phyloP scores from a whole-genome alignment of 2,113 vertebrate genomes.

The Calidris pygmaea region DNA sequence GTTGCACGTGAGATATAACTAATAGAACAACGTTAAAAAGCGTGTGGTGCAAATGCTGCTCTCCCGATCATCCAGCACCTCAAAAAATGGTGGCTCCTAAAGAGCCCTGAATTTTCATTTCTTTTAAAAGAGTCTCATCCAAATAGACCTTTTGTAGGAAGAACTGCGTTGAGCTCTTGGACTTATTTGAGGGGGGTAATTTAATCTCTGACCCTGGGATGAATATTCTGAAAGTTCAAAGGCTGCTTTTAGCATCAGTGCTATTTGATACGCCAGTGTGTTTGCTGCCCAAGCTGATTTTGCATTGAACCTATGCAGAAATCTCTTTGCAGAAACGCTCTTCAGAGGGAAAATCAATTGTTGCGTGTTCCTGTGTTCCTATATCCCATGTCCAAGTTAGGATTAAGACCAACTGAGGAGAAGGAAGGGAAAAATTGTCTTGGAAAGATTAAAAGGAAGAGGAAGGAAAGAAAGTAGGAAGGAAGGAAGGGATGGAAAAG shows the following conservation, averaged over 20 bases:
- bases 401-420: background rate
- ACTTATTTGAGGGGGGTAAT: slow-evolving; percentile 15
- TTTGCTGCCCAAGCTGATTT: slow-evolving; percentile 9
- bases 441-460: background rate
- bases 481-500: background rate
- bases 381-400: background rate
- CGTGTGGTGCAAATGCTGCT: background rate
- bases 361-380: background rate
- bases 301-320: background rate
- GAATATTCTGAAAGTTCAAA: slow-evolving; percentile 49
- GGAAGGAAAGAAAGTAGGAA: background rate
- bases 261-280: background rate
- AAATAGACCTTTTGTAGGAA: background rate
- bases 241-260: slow-evolving; percentile 56
- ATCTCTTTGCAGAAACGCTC: slow-evolving; percentile 9
- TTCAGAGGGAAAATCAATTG: background rate
- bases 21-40: accelerated
- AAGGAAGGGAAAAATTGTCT: background rate
- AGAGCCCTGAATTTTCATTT: background rate
- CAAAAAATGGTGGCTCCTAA: background rate
- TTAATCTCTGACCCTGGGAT: slow-evolving; percentile 50
- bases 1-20: background rate
- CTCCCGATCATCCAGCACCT: background rate
- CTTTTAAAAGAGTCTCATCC: background rate
- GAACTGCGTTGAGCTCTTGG: background rate